These are phyloP conservation scores for Chrysocyon brachyurus DNA, from an alignment of 2,797 vertebrate species.

Conservation along the genomic window DNA sequence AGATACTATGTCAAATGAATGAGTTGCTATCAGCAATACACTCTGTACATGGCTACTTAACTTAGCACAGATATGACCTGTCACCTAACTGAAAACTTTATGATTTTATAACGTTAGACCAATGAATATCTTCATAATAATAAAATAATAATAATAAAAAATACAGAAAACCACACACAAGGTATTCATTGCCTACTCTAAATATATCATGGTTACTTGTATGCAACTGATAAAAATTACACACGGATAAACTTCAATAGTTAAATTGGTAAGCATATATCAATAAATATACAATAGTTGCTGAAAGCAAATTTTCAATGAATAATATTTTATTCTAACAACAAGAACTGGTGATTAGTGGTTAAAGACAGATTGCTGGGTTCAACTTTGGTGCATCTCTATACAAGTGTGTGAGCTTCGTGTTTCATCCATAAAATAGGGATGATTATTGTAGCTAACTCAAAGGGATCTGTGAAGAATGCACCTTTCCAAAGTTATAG, in stretches of 20 bases:
- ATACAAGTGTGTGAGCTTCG: rapidly evolving
- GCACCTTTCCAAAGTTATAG: neutral
- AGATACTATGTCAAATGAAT: neutral
- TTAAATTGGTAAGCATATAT: neutral
- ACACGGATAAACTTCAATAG: neutral
- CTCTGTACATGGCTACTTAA: neutral
- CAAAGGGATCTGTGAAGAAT: neutral
- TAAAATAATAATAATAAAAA: neutral
- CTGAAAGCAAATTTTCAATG: neutral
- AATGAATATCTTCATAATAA: neutral
- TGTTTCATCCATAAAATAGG: neutral
- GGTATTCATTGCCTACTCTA: neutral
- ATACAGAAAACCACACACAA: neutral
- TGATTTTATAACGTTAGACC: neutral
- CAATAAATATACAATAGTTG: neutral
- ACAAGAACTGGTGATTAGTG: neutral
- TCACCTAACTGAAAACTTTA: neutral
- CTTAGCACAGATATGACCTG: neutral
- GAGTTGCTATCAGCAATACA: neutral
- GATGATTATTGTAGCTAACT: neutral
- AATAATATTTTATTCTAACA: neutral
- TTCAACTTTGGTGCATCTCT: neutral
- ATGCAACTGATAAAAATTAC: neutral
- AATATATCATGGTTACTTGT: neutral
- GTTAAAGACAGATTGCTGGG: neutral